These are phyloP conservation scores for Phytoseiulus persimilis DNA, from an alignment of 2,888 invertebrate genomes.

Conservation along the genomic window DNA sequence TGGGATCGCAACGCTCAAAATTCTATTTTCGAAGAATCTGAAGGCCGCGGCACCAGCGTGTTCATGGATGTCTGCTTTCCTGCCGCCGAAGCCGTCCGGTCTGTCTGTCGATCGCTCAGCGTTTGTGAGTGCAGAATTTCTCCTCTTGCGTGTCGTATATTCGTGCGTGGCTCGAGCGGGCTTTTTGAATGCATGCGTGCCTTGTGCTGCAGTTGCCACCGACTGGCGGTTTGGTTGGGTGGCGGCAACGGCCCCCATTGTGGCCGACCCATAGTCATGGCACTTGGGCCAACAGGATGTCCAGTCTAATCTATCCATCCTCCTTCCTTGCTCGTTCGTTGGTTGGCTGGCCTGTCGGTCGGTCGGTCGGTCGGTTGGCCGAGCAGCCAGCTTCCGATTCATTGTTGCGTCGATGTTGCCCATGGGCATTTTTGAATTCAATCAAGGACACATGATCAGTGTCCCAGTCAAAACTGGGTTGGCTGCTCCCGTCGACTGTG, in stretches of 20 bases:
- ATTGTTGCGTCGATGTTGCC: not conserved
- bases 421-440: not conserved
- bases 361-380: no score
- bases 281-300: not conserved
- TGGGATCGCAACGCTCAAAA: not conserved
- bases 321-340: not conserved
- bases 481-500: not conserved
- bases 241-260: not conserved
- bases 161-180: not conserved
- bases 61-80: not conserved
- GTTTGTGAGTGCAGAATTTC: not conserved
- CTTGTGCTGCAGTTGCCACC: not conserved
- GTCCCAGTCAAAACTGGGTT: not conserved
- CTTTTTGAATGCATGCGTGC: not conserved
- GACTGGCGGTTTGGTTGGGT: not conserved
- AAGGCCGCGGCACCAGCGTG: not conserved
- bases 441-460: not conserved
- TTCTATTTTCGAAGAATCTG: conserved; percentile 5
- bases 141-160: not conserved
- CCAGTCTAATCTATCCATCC: not conserved
- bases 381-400: not conserved
- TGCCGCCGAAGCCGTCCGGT: not conserved
- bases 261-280: not conserved
- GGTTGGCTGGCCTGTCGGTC: not conserved
- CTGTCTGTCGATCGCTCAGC: not conserved